These are phyloP conservation scores for Ctenodactylus gundi DNA, from an alignment of 2,113 vertebrate genomes.

Conservation along the genomic window DNA sequence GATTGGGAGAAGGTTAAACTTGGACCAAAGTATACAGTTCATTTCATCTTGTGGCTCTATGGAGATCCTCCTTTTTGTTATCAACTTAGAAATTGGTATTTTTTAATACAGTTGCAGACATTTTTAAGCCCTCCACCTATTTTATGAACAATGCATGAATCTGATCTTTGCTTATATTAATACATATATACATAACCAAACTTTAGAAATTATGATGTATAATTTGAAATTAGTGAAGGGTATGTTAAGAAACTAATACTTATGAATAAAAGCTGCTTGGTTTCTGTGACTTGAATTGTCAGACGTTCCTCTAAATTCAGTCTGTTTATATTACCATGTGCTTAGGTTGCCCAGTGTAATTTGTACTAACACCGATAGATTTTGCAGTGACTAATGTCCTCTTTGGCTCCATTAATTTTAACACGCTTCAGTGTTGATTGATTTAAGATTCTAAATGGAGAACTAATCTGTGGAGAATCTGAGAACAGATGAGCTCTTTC, in stretches of 20 bases:
- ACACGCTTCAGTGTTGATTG: background rate
- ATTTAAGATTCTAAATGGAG: background rate
- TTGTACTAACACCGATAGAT: background rate
- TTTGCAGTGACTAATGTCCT: background rate
- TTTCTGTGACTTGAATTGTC: background rate
- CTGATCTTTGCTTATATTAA: background rate
- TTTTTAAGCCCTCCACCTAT: background rate
- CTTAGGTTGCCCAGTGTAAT: background rate
- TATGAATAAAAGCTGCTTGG: conserved; percentile 27
- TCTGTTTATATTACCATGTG: background rate
- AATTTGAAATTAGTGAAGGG: conserved; percentile 44
- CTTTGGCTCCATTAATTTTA: background rate
- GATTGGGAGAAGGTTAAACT: background rate
- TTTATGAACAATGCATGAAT: conserved; percentile 33
- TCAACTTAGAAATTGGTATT: conserved; percentile 29
- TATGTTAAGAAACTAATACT: conserved; percentile 12
- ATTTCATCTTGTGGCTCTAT: background rate
- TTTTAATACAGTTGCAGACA: background rate
- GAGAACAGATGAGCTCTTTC: background rate
- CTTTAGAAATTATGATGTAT: background rate
- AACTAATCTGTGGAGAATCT: conserved; percentile 4
- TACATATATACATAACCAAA: no score
- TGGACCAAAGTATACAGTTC: background rate
- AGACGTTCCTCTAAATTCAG: background rate
- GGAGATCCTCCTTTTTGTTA: background rate